Evolutionary conservation across 2,888 invertebrate species (phyloP).

Genomic region (Lobophora halterata): DNA sequence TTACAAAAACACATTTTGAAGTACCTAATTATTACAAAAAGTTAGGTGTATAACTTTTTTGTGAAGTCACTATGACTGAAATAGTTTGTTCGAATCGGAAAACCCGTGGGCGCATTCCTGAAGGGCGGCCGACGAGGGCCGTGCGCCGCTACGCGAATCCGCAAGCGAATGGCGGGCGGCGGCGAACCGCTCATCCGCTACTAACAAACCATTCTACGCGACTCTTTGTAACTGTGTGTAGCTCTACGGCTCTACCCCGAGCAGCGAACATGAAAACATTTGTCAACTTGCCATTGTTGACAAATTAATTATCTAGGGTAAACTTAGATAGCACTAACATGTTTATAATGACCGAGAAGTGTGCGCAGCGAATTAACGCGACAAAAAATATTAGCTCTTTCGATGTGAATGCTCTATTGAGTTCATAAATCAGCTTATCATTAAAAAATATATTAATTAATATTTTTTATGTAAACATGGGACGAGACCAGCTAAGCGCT

Average conservation of each 20-base stretch:
- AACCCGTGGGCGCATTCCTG: conserved; percentile 53
- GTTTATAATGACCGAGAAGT: conserved; percentile 32
- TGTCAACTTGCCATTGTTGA: conserved; percentile 38
- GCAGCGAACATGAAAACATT: conserved; percentile 35
- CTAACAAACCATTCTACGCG: conserved; percentile 38
- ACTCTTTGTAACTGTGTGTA: conserved; percentile 7
- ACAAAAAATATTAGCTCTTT: conserved; percentile 19
- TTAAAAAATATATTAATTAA: too few species aligned
- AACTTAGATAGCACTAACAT: conserved; percentile 33
- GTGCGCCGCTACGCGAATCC: conserved; percentile 52
- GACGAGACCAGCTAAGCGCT: too few species aligned
- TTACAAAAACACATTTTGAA: too few species aligned
- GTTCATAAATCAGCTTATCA: too few species aligned
- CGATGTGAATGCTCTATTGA: conserved; percentile 15
- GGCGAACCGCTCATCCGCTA: conserved; percentile 19
- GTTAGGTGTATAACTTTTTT: conserved; percentile 18
- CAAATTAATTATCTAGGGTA: conserved; percentile 39
- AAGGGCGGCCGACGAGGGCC: conserved; percentile 41
- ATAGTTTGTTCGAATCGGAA: conserved; percentile 22
- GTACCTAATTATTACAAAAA: not conserved
- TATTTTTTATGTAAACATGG: too few species aligned
- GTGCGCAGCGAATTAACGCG: conserved; percentile 25
- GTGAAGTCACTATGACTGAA: too few species aligned
- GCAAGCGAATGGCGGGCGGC: conserved; percentile 56
- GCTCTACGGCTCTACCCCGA: conserved; percentile 11